phyloP scores from a whole-genome alignment of 2,797 vertebrate genomes.

The Sorex maritimensis region DNA sequence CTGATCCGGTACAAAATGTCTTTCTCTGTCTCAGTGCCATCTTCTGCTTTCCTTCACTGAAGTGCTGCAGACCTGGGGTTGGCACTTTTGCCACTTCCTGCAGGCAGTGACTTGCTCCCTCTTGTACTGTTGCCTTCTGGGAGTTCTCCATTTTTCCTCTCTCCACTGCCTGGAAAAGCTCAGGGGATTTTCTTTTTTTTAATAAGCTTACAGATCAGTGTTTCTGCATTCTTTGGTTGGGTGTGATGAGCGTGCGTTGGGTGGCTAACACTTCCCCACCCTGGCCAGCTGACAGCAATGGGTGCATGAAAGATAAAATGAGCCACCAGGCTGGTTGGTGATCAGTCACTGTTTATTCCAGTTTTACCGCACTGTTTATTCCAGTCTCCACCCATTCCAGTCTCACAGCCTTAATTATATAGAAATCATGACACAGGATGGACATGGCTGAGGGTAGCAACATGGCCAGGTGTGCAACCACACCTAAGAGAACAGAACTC shows the following conservation, averaged over 20 bases:
- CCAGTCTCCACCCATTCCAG: no score
- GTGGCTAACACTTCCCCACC: no score
- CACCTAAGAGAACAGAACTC: no score
- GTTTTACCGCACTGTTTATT: no score
- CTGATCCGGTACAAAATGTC: neutral
- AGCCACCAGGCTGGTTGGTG: no score
- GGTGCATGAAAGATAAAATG: no score
- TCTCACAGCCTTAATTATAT: no score
- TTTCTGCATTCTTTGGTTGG: neutral
- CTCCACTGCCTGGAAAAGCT: neutral
- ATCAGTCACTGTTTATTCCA: no score
- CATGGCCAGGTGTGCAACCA: no score
- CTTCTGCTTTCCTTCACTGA: constrained; percentile 30
- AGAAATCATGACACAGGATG: no score
- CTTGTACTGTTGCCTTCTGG: neutral
- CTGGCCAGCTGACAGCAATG: no score
- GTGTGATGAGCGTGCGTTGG: neutral
- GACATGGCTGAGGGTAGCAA: no score
- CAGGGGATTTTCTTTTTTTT: neutral
- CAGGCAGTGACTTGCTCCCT: constrained; percentile 56
- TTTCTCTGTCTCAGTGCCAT: neutral
- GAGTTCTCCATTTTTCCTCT: neutral
- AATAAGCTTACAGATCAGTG: neutral
- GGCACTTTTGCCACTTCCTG: neutral
- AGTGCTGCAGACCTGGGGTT: neutral